Conservation (phyloP, 53 echinoderm and acorn worm genomes). For the Paelopatides confundens region DNA sequence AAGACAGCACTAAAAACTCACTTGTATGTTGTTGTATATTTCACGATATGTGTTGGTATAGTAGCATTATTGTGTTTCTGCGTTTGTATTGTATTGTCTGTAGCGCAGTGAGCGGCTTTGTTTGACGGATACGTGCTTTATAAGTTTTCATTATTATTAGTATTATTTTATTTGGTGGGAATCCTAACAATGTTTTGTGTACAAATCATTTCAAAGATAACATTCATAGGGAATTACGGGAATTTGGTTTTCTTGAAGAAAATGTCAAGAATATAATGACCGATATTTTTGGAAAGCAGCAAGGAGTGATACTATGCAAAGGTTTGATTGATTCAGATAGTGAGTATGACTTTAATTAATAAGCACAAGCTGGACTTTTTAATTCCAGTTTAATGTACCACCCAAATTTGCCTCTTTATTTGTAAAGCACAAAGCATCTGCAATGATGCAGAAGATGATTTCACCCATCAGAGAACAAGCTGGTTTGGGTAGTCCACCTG, state of each 20-base stretch:
- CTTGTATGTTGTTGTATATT: no score
- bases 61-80: no score
- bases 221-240: background rate
- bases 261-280: background rate
- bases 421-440: background rate
- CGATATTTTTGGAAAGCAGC: background rate
- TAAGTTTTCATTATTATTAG: no score
- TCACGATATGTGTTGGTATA: no score
- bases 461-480: background rate
- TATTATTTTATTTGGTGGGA: no score
- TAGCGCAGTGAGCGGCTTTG: no score
- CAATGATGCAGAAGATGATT: conserved; percentile 16
- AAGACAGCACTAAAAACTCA: no score
- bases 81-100: no score
- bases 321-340: conserved; percentile 2
- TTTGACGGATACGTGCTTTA: no score
- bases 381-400: background rate
- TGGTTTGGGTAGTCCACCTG: background rate
- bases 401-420: background rate
- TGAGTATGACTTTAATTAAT: background rate
- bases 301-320: background rate
- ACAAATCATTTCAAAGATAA: conserved; percentile 34
- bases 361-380: background rate
- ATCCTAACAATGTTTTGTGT: background rate
- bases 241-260: background rate